These are phyloP conservation scores for Rotaria macrura DNA, from an alignment of 2,888 invertebrate species.

Conservation along the genomic window DNA sequence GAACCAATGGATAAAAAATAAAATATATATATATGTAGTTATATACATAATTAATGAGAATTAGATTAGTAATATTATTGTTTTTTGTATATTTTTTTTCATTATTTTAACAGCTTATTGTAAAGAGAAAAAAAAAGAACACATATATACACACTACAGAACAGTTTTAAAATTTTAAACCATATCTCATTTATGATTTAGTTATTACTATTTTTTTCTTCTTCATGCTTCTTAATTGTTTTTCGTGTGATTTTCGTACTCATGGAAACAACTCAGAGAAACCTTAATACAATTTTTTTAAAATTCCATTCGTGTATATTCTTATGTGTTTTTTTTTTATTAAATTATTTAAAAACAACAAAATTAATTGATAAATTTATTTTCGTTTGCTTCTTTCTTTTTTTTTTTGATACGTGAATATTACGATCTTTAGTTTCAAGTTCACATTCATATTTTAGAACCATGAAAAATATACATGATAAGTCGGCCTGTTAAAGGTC, in stretches of 20 bases:
- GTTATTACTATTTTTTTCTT: not conserved
- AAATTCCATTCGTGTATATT: not conserved
- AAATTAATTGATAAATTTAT: not conserved
- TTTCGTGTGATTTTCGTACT: not conserved
- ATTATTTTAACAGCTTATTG: not conserved
- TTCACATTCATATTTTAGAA: too few relatives aligned
- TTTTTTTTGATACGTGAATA: too few relatives aligned
- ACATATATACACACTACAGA: not conserved
- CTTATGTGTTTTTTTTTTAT: not conserved
- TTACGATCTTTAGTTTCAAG: too few relatives aligned
- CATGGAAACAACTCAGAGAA: not conserved
- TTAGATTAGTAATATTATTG: not conserved
- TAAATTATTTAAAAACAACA: too few relatives aligned
- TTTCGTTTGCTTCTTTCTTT: not conserved
- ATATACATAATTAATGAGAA: not conserved
- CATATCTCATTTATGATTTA: not conserved
- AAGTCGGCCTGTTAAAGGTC: too few relatives aligned
- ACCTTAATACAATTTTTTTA: not conserved
- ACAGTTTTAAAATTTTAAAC: not conserved
- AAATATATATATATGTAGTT: too few relatives aligned
- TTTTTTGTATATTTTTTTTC: not conserved
- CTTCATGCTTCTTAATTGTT: too few relatives aligned
- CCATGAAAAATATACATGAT: too few relatives aligned
- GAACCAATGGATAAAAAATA: conserved; percentile 34
- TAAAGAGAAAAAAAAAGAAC: not conserved